Percentiles rank a stretch among this genome's conserved stretches.
Evolutionary conservation across 2,797 vertebrate species (phyloP).

Genomic region (Sebastes wilsoni): DNA sequence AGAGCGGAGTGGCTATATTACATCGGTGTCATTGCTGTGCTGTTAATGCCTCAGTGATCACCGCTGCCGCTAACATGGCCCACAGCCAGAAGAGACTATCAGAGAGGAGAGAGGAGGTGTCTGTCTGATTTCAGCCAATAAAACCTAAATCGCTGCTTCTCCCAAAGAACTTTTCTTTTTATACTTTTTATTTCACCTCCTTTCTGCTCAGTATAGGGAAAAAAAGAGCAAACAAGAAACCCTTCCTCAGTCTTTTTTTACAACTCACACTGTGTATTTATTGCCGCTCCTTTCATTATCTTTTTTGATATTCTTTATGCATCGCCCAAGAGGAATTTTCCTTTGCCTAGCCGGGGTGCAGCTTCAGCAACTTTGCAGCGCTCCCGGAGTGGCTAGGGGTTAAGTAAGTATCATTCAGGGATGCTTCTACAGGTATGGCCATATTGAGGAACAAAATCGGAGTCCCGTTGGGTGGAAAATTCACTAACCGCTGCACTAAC

Average conservation of each 20-base stretch:
- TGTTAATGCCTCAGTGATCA: constrained; percentile 68
- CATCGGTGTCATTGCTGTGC: constrained; percentile 51
- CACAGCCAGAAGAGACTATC: constrained; percentile 46
- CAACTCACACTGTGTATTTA: constrained; percentile 50
- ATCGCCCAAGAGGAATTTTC: constrained; percentile 62
- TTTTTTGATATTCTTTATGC: constrained; percentile 63
- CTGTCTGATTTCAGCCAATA: constrained; percentile 40
- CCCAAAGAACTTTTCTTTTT: constrained; percentile 26
- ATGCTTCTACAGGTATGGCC: constrained; percentile 34
- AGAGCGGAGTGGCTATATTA: constrained; percentile 66
- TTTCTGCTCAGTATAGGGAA: constrained; percentile 7
- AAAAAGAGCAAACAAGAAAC: constrained; percentile 29
- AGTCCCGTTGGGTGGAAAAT: constrained; percentile 19
- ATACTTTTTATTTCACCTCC: constrained; percentile 18
- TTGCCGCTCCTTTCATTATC: constrained; percentile 62
- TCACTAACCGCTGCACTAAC: constrained; percentile 44
- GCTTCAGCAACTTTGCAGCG: constrained; percentile 73
- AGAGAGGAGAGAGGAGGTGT: constrained; percentile 22
- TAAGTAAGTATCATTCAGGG: constrained; percentile 52
- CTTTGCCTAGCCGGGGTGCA: constrained; percentile 53
- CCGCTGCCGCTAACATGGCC: constrained; percentile 40
- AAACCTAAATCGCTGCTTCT: constrained; percentile 21
- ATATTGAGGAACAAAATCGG: constrained; percentile 32
- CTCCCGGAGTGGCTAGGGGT: constrained; percentile 57
- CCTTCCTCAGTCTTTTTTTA: constrained; percentile 36